Conservation (phyloP, 2,113 vertebrate genomes). For the Tachysurus fulvidraco region DNA sequence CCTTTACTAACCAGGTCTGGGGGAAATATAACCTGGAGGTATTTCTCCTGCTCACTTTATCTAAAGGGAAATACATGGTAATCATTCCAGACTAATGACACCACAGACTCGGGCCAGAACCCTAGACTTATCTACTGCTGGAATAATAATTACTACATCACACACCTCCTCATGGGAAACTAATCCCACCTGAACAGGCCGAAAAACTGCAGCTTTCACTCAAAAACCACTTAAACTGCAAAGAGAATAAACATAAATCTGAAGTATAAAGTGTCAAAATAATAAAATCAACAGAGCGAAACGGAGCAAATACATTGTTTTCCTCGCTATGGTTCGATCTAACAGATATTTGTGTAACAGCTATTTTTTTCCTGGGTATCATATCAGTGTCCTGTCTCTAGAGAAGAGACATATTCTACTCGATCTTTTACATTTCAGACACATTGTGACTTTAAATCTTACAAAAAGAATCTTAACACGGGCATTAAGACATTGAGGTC, state of each 20-base stretch:
- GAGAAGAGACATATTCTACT: not conserved
- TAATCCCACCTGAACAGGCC: not conserved
- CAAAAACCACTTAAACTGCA: not conserved
- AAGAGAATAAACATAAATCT: not conserved
- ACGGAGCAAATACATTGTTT: too few species aligned
- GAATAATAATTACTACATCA: not conserved
- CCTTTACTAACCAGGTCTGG: not conserved
- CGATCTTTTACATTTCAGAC: not conserved
- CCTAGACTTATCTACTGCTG: not conserved
- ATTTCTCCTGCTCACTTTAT: not conserved
- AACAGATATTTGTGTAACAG: not conserved
- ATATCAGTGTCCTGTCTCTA: not conserved
- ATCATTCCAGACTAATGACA: not conserved
- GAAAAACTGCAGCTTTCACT: not conserved
- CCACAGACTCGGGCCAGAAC: not conserved
- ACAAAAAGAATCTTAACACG: not conserved
- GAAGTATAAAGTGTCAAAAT: not conserved
- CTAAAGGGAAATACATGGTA: too few species aligned
- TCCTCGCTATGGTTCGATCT: not conserved
- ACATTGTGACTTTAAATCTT: not conserved
- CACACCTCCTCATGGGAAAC: not conserved
- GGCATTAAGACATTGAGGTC: not conserved
- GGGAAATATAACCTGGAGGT: not conserved
- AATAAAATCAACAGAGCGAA: not conserved
- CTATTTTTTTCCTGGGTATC: not conserved